Evolutionary conservation across 2,113 vertebrate genomes (phyloP), one percentile per base, ranked within the genome.

Genomic region (Oxygymnocypris stewartii): DNA sequence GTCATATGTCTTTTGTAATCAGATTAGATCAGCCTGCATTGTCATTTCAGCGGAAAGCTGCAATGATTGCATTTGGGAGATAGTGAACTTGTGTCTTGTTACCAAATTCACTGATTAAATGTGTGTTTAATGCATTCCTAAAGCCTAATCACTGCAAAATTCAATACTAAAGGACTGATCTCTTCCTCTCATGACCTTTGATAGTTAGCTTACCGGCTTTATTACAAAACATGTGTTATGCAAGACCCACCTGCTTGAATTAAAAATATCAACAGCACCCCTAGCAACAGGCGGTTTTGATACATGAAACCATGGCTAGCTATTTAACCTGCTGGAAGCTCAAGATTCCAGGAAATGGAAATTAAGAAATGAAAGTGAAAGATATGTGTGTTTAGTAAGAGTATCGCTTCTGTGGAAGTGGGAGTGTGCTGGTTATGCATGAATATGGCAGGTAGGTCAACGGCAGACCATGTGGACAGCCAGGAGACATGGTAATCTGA

Each of bases 241-340:
- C 44, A 93, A 92, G 84, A 59, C 77, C 16, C 88, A 90, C 67
- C 90, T 91, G 91, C 89, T 91, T 88, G 37, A 35, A 71, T 73
- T 85, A 84, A 79, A 88, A 90, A 89, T 88, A 88, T 82, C 87
- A 86, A 87, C 78, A 88, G 47, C 54, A 65, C 69, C 37, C 79
- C 35, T 85, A 85, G 87, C 67, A 84, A 84, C 77, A 79, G 71
- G 28, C 28, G n/a, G 23, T 37, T 44, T 31, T 11, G 88, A 84
- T 37, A 85, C 37, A 44, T 10, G 63, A 89, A 76, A 88, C 84
- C 84, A 23, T 8, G 2, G 18, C 79, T 54, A 37, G 74, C 16
- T 31, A 42, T 65, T 84, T 0, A 44, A 25, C 54, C 13, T 35
- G 9, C 44, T 77, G 51, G 69, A 76, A 37, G 61, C 35, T 71